Evolutionary conservation across 2,888 invertebrate species (phyloP).

Genomic region (Drosophila atroscutellata): DNA sequence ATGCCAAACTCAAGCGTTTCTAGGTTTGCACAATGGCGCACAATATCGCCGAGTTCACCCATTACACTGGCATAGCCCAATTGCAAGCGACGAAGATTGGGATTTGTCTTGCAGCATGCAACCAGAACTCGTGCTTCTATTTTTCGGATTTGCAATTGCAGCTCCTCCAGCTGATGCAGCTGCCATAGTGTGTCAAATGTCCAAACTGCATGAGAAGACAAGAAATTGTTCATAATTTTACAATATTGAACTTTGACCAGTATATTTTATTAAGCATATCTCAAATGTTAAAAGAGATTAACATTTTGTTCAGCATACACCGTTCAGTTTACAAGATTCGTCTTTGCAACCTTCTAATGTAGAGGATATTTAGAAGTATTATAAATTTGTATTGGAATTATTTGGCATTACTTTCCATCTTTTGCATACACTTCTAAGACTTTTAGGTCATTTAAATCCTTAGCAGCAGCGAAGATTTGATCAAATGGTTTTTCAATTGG

Average conservation of each 20-base stretch:
- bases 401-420: slow-evolving; percentile 38
- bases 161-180: slow-evolving; percentile 39
- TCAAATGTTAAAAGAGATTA: background rate
- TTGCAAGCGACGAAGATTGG: slow-evolving; percentile 37
- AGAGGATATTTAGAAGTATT: background rate
- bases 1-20: slow-evolving; percentile 58
- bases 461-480: slow-evolving; percentile 39
- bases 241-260: background rate
- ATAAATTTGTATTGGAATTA: background rate
- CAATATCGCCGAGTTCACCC: slow-evolving; percentile 43
- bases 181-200: slow-evolving; percentile 34
- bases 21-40: slow-evolving; percentile 47
- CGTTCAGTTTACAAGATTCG: background rate
- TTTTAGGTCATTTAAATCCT: slow-evolving; percentile 25
- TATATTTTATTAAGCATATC: too few relatives aligned
- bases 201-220: slow-evolving; percentile 28
- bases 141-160: slow-evolving; percentile 37
- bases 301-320: background rate
- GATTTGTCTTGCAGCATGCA: slow-evolving; percentile 58
- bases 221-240: background rate
- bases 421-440: slow-evolving; percentile 33
- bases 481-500: slow-evolving; percentile 44
- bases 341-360: background rate
- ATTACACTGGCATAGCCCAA: slow-evolving; percentile 42
- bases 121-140: slow-evolving; percentile 14